These are phyloP conservation scores for Delichon dasypus DNA, from an alignment of 2,797 vertebrate genomes.

Conservation along the genomic window DNA sequence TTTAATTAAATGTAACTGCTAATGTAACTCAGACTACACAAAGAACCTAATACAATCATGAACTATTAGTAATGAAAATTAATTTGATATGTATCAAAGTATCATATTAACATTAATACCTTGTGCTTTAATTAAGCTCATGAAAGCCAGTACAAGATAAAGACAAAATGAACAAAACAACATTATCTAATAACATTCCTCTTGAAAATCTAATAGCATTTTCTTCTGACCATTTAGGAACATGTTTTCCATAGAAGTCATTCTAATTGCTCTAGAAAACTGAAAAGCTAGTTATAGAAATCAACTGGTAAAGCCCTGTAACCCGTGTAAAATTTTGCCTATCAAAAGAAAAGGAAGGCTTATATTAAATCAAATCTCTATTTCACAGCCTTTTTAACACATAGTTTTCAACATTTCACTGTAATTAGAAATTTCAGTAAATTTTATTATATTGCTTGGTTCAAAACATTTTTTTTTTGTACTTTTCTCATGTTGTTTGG, in stretches of 20 bases:
- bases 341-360: background rate
- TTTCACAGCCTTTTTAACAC: background rate
- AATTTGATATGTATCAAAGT: background rate
- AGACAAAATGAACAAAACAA: slow-evolving; percentile 3
- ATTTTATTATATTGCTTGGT: background rate
- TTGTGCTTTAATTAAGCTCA: slow-evolving; percentile 1
- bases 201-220: background rate
- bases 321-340: background rate
- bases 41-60: background rate
- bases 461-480: background rate
- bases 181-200: background rate
- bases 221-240: background rate
- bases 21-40: background rate
- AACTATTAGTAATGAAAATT: background rate
- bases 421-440: background rate
- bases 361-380: background rate
- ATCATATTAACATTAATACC: background rate
- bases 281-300: background rate
- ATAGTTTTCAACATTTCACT: background rate
- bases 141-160: background rate
- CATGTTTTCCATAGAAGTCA: background rate
- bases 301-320: background rate
- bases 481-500: background rate
- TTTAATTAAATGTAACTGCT: background rate
- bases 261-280: background rate